phyloP scores from a whole-genome alignment of 2,888 invertebrate genomes.

The Drosophila phalerata region DNA sequence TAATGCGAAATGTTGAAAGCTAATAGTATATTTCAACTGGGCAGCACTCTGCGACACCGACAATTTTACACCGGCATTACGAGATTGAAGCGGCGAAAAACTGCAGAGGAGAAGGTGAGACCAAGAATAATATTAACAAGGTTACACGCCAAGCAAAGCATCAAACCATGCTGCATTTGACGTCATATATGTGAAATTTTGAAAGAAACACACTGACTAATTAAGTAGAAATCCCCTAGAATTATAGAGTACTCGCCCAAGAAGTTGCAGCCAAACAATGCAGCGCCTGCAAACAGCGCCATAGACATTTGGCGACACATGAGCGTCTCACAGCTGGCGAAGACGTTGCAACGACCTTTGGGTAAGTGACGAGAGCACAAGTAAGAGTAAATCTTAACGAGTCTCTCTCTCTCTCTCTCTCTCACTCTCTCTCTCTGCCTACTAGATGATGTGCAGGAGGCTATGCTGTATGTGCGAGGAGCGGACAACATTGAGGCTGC shows the following conservation, averaged over 20 bases:
- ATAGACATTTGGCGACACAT: constrained; percentile 92
- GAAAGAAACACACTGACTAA: constrained; percentile 61
- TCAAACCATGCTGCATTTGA: not conserved
- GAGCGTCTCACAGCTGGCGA: constrained; percentile 91
- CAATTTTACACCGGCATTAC: constrained; percentile 72
- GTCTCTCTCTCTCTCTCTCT: not conserved
- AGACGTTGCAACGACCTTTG: constrained; percentile 88
- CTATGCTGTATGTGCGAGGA: constrained; percentile 89
- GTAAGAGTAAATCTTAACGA: not conserved
- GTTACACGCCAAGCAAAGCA: constrained; percentile 8
- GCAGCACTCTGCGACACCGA: constrained; percentile 22
- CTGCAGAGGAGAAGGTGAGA: constrained; percentile 88
- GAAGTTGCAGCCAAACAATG: constrained; percentile 68
- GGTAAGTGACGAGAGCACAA: constrained; percentile 85
- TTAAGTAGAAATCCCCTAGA: constrained; percentile 86
- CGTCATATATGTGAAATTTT: constrained; percentile 24
- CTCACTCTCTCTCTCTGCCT: not conserved
- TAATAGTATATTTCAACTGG: constrained; percentile 30
- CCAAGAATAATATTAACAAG: constrained; percentile 6
- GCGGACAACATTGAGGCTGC: constrained; percentile 86
- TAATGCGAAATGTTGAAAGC: constrained; percentile 48
- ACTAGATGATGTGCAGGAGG: constrained; percentile 89
- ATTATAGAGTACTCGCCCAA: constrained; percentile 87
- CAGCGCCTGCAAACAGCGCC: constrained; percentile 39
- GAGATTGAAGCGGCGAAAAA: constrained; percentile 88